These are phyloP conservation scores for Aphidoletes aphidimyza DNA, from an alignment of 2,888 invertebrate species.

Conservation along the genomic window DNA sequence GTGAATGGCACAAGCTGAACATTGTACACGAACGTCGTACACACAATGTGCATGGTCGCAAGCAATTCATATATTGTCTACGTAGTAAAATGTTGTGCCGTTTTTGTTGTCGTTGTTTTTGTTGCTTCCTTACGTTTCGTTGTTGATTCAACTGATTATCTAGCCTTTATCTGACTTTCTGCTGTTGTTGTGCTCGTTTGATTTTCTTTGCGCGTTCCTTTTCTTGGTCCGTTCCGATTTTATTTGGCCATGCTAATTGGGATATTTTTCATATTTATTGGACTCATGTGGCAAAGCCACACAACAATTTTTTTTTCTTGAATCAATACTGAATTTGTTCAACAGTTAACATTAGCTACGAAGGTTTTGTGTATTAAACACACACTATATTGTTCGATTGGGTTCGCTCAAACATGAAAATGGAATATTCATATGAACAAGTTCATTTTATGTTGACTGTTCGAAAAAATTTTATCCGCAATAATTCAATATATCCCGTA, in stretches of 20 bases:
- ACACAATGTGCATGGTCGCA: conserved; percentile 5
- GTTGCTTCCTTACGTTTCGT: neutral
- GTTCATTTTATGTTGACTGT: neutral
- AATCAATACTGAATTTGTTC: too few relatives aligned
- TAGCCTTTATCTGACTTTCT: neutral
- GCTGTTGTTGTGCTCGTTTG: neutral
- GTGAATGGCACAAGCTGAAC: neutral
- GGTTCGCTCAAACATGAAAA: neutral
- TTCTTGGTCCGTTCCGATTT: too few relatives aligned
- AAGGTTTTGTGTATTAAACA: too few relatives aligned
- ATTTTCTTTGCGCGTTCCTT: neutral
- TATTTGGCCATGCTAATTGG: conserved; percentile 1
- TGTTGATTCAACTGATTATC: conserved; percentile 46
- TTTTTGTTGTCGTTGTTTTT: neutral
- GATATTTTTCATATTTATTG: neutral
- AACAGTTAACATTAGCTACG: too few relatives aligned
- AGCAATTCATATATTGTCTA: conserved; percentile 45
- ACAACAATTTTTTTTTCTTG: too few relatives aligned
- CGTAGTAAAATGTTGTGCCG: neutral
- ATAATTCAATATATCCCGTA: too few relatives aligned
- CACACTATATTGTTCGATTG: too few relatives aligned
- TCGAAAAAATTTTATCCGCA: too few relatives aligned
- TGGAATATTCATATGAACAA: neutral
- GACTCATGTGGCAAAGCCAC: neutral
- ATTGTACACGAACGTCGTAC: neutral